Percentiles rank a stretch among this genome's conserved stretches.
phyloP scores from a whole-genome alignment of 2,113 vertebrate genomes.

The Illadopsis cleaveri region DNA sequence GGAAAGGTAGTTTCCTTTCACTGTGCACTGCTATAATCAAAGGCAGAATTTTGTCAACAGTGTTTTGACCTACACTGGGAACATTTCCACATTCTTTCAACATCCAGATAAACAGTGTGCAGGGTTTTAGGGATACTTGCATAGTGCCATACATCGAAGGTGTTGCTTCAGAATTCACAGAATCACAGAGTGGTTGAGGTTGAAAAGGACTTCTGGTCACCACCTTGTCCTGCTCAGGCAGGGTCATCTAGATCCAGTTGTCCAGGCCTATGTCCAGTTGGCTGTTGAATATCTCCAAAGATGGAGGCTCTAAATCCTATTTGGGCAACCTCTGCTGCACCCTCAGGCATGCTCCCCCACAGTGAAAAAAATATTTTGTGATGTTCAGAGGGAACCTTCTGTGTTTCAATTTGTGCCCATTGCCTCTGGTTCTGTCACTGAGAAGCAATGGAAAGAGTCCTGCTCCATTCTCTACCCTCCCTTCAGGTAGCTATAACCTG shows the following conservation, averaged over 20 bases:
- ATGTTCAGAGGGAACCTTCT: neutral
- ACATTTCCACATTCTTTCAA: neutral
- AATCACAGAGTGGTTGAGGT: constrained; percentile 40
- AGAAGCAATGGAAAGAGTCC: neutral
- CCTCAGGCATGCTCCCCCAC: neutral
- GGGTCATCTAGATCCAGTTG: neutral
- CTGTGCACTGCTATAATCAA: neutral
- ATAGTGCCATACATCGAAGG: neutral
- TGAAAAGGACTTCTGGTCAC: neutral
- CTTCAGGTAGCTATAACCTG: neutral
- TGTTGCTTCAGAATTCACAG: constrained; percentile 29
- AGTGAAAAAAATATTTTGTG: neutral
- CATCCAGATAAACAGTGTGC: neutral
- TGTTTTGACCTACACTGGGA: neutral
- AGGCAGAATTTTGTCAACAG: neutral
- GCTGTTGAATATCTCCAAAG: neutral
- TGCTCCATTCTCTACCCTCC: neutral
- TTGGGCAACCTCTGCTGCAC: neutral
- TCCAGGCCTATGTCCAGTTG: neutral
- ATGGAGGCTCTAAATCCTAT: neutral
- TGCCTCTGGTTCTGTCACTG: neutral
- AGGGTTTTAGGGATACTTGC: neutral
- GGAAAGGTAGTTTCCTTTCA: neutral
- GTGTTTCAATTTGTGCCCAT: neutral
- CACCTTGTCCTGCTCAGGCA: neutral